A percentile compares a stretch with the other conserved stretches of the same genome.
Conservation (phyloP, 2,797 vertebrate genomes). For the Schizopygopsis malacanthus region DNA sequence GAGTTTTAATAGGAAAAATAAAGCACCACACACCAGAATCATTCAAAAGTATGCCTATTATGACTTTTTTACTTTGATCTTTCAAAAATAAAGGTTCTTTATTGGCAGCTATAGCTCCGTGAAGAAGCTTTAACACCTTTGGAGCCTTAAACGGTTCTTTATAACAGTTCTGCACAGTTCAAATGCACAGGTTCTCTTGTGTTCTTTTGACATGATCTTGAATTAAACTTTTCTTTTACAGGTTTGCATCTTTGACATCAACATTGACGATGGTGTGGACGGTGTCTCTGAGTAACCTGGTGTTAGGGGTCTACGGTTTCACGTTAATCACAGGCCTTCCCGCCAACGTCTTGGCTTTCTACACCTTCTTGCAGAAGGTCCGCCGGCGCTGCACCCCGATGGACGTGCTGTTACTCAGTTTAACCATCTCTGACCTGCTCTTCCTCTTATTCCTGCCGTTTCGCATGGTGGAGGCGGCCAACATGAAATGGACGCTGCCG, state of each 20-base stretch:
- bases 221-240: not conserved
- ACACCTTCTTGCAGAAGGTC: conserved; percentile 61
- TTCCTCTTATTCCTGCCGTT: conserved; percentile 69
- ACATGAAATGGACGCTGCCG: conserved; percentile 62
- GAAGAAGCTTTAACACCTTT: too few species aligned
- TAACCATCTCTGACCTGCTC: conserved; percentile 64
- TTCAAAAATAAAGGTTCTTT: not conserved
- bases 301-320: conserved; percentile 60
- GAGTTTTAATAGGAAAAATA: not conserved
- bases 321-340: conserved; percentile 58
- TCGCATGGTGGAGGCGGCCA: conserved; percentile 65
- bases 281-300: conserved; percentile 37
- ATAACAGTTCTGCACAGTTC: too few species aligned
- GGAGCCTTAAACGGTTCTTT: not conserved
- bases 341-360: conserved; percentile 53
- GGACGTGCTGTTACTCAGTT: conserved; percentile 58
- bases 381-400: conserved; percentile 60
- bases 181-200: not conserved
- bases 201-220: not conserved
- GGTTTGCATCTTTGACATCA: not conserved
- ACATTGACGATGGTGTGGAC: conserved; percentile 15
- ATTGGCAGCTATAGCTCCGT: too few species aligned
- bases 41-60: not conserved
- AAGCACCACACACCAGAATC: not conserved
- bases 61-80: not conserved